phyloP scores from a whole-genome alignment of 2,113 vertebrate genomes.

The Uria lomvia region DNA sequence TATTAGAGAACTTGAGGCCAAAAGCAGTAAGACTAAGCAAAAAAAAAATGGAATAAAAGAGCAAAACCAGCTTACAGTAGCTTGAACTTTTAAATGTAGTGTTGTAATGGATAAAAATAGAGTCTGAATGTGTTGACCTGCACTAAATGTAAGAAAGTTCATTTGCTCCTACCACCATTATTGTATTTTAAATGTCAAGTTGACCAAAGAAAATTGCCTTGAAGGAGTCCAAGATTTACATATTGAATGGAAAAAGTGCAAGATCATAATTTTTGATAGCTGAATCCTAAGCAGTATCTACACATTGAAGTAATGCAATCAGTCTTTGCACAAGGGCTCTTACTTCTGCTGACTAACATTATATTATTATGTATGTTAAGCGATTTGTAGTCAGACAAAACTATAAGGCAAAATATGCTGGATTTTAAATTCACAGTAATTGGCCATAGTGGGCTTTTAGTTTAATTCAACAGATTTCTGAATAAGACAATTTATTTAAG shows the following conservation, averaged over 20 bases:
- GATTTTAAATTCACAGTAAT: neutral
- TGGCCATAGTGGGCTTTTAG: neutral
- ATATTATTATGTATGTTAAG: accelerated
- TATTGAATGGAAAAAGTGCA: neutral
- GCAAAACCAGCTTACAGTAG: neutral
- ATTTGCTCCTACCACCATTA: neutral
- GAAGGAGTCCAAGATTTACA: neutral
- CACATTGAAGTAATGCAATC: neutral
- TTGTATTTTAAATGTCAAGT: neutral
- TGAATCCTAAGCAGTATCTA: neutral
- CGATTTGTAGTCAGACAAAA: neutral
- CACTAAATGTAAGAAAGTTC: neutral
- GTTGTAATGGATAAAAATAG: neutral
- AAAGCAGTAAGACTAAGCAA: neutral
- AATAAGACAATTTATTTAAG: neutral
- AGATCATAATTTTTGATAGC: neutral
- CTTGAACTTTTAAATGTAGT: neutral
- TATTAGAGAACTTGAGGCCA: neutral
- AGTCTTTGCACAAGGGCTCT: neutral
- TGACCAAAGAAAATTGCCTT: neutral
- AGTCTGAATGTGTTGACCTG: neutral
- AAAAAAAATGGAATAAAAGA: neutral
- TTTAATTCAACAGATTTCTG: neutral
- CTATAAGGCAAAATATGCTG: neutral
- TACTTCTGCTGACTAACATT: neutral